Evolutionary conservation across 1,140 invertebrate genomes (phyloP).

Genomic region (Diachasma alloeum): DNA sequence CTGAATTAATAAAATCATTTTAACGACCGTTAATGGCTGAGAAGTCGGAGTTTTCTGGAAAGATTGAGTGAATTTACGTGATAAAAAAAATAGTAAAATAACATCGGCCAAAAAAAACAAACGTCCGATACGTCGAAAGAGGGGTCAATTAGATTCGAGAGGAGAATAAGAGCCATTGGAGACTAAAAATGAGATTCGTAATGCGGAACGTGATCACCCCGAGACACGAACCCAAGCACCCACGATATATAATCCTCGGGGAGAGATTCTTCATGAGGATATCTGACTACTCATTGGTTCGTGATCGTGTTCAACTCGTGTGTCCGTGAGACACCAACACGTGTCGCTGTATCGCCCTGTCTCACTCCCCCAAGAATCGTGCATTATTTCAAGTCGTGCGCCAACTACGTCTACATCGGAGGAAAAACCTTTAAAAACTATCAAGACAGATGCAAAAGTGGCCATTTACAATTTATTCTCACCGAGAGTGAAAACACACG

Average conservation of each 20-base stretch:
- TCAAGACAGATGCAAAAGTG: not conserved
- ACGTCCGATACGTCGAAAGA: not conserved
- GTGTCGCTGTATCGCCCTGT: not conserved
- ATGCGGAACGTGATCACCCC: slow-evolving; percentile 32
- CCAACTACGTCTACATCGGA: not conserved
- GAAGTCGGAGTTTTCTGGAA: too few species aligned
- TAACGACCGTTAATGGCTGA: too few species aligned
- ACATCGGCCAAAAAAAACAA: not conserved
- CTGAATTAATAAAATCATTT: too few species aligned
- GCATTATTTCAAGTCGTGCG: slow-evolving; percentile 23
- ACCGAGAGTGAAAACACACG: not conserved
- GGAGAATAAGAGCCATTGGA: slow-evolving; percentile 11
- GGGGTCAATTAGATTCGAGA: slow-evolving; percentile 9
- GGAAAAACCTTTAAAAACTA: not conserved
- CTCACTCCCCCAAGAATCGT: not conserved
- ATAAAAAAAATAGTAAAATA: not conserved
- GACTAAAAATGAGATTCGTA: slow-evolving; percentile 26
- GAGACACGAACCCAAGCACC: slow-evolving; percentile 19
- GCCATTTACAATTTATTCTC: not conserved
- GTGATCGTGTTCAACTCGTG: slow-evolving; percentile 30
- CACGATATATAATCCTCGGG: slow-evolving; percentile 10
- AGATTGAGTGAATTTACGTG: too few species aligned
- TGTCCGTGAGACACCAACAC: slow-evolving; percentile 30
- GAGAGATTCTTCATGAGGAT: not conserved
- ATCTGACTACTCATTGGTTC: slow-evolving; percentile 28